These are phyloP conservation scores for Orgyia antiqua DNA, from an alignment of 2,888 invertebrate genomes.

Conservation along the genomic window DNA sequence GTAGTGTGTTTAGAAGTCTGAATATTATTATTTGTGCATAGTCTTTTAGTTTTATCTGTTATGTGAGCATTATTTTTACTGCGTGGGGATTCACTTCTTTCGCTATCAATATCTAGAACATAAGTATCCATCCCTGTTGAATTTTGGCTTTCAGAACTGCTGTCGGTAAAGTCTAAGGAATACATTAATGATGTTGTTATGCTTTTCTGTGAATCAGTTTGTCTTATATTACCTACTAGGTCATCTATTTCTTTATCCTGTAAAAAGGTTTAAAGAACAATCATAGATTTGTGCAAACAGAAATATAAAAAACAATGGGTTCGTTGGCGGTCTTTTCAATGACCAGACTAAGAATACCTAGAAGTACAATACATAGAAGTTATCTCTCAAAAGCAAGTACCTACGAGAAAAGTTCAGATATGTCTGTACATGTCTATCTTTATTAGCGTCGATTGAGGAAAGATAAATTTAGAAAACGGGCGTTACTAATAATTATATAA, in stretches of 20 bases:
- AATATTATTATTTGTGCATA: conserved; percentile 19
- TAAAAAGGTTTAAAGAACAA: no score
- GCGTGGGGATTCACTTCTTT: conserved; percentile 45
- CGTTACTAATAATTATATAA: no score
- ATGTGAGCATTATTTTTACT: conserved; percentile 33
- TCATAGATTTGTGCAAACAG: no score
- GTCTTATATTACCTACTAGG: conserved; percentile 49
- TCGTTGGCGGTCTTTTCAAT: no score
- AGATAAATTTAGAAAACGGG: no score
- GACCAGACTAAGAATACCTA: no score
- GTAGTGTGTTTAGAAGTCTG: conserved; percentile 27
- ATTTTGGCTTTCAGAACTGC: conserved; percentile 54
- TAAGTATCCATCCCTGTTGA: conserved; percentile 65
- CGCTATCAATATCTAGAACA: conserved; percentile 53
- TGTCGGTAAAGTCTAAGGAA: conserved; percentile 61
- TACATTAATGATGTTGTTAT: conserved; percentile 54
- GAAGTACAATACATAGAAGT: no score
- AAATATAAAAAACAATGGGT: no score
- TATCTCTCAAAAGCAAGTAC: no score
- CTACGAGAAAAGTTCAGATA: no score
- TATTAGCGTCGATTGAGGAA: no score
- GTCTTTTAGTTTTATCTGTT: conserved; percentile 13
- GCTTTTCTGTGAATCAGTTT: conserved; percentile 66
- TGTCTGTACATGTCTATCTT: no score
- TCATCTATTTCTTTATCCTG: conserved; percentile 66